Evolutionary conservation across 2,113 vertebrate species (phyloP).

Genomic region (Zosterops hypoxanthus): DNA sequence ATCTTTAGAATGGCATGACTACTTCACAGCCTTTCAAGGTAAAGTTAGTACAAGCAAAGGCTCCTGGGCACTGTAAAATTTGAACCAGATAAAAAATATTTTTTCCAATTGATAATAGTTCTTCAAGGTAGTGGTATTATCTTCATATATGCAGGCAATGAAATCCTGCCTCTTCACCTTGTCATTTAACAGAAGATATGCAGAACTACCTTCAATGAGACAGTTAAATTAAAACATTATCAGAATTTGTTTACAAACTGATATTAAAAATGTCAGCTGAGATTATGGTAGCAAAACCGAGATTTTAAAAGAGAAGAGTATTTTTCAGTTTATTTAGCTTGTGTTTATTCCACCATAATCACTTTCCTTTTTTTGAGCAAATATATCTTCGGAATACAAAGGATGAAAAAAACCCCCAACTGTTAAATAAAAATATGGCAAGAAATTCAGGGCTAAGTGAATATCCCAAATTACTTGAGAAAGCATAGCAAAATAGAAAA

Average conservation of each 20-base stretch:
- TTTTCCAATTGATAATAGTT: neutral
- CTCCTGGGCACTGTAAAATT: neutral
- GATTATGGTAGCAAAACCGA: neutral
- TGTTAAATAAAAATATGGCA: neutral
- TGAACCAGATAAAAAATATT: neutral
- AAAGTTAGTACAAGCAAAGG: neutral
- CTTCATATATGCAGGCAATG: neutral
- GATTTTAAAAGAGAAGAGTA: neutral
- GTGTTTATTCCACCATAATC: neutral
- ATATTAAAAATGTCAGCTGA: neutral
- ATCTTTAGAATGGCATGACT: neutral
- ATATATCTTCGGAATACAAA: neutral
- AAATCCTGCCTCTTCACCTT: neutral
- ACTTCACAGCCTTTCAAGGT: neutral
- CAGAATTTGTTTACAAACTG: neutral
- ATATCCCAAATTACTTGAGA: neutral
- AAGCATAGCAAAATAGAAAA: neutral
- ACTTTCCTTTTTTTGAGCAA: neutral
- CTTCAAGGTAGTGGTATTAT: neutral
- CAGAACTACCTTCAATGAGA: neutral
- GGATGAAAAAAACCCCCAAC: fast-evolving
- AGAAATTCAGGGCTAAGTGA: neutral
- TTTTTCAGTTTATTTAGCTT: neutral
- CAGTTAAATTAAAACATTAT: neutral
- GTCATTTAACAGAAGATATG: neutral